phyloP scores from a whole-genome alignment of 2,888 invertebrate species.

The Lycia hirtaria region DNA sequence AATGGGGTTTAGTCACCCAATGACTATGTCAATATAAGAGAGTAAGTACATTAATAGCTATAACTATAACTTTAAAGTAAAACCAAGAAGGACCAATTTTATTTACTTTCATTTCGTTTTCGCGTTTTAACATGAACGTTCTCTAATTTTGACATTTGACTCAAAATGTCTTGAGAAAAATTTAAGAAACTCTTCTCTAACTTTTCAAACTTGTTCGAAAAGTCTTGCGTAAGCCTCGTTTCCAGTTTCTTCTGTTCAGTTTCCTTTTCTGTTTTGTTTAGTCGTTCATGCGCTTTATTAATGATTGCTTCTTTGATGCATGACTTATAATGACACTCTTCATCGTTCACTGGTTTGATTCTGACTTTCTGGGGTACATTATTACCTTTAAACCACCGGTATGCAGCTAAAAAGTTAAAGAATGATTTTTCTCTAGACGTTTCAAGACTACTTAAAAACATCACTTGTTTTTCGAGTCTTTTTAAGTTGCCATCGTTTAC shows the following conservation, averaged over 20 bases:
- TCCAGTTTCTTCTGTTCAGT: background rate
- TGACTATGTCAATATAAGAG: too few relatives aligned
- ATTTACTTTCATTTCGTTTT: too few relatives aligned
- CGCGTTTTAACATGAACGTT: too few relatives aligned
- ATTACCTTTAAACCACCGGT: constrained; percentile 1
- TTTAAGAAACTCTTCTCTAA: too few relatives aligned
- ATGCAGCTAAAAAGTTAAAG: background rate
- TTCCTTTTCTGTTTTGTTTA: background rate
- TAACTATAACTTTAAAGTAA: too few relatives aligned
- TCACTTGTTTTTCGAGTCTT: constrained; percentile 61
- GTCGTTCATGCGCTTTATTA: constrained; percentile 6
- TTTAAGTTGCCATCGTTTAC: constrained; percentile 81
- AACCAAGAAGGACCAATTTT: too few relatives aligned
- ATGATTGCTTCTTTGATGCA: constrained; percentile 4
- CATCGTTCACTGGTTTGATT: background rate
- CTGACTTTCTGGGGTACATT: background rate
- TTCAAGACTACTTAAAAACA: constrained; percentile 11
- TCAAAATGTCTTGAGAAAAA: background rate
- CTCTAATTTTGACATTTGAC: background rate
- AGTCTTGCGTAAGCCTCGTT: background rate
- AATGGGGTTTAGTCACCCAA: too few relatives aligned
- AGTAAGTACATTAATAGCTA: too few relatives aligned
- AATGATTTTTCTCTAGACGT: background rate
- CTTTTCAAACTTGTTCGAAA: background rate
- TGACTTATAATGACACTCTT: background rate